These are phyloP conservation scores for Drosophila melanica DNA, from an alignment of 1,140 invertebrate genomes.

Conservation along the genomic window DNA sequence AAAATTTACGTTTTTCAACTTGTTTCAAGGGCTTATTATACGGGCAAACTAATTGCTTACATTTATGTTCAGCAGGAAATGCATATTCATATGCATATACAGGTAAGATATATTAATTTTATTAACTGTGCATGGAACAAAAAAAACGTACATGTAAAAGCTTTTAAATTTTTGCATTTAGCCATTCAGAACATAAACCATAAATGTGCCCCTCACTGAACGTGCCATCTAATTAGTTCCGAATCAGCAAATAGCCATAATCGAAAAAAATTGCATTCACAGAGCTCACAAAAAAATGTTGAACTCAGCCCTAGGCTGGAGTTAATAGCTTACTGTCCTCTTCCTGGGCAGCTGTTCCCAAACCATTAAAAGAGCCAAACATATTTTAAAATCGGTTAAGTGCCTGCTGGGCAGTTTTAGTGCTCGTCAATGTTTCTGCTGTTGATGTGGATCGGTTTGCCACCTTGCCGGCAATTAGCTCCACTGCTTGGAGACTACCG, in stretches of 20 bases:
- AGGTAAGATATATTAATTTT: constrained; percentile 8
- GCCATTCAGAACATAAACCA: constrained; percentile 22
- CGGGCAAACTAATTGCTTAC: constrained; percentile 11
- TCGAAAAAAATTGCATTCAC: constrained; percentile 70
- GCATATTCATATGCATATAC: constrained; percentile 29
- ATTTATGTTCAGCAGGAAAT: constrained; percentile 15
- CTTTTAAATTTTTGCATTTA: constrained; percentile 44
- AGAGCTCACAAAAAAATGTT: constrained; percentile 20
- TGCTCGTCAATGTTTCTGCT: constrained; percentile 32
- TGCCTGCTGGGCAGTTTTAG: constrained; percentile 60
- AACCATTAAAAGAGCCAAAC: constrained; percentile 62
- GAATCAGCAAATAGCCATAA: constrained; percentile 79
- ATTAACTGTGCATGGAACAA: neutral
- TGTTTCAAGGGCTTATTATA: neutral
- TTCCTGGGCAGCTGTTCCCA: constrained; percentile 36
- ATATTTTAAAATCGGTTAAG: constrained; percentile 80
- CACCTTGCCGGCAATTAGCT: constrained; percentile 50
- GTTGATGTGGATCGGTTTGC: constrained; percentile 10
- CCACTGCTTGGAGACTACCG: constrained; percentile 51
- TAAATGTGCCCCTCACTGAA: constrained; percentile 18
- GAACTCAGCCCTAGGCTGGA: constrained; percentile 25
- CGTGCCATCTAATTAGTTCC: constrained; percentile 72
- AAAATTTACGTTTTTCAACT: neutral
- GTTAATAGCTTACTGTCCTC: constrained; percentile 39
- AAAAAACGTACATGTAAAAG: constrained; percentile 46